Evolutionary conservation across 64 coral and sea anemone species (phyloP), one percentile per base, ranked within the genome.

Genomic region (Platygyra sinensis): DNA sequence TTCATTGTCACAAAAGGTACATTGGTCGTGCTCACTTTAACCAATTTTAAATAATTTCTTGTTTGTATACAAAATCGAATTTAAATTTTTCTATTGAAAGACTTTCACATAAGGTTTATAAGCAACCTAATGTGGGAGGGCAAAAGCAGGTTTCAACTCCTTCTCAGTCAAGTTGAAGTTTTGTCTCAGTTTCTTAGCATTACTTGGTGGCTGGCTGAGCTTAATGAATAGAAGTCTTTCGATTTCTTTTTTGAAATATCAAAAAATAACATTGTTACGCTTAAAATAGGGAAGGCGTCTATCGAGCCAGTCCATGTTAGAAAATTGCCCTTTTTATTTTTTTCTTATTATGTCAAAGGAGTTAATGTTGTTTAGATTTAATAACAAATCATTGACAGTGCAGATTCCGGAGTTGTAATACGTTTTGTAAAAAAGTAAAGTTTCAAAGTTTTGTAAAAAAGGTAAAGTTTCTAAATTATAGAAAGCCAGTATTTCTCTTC

Each of bases 71-170:
- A 87, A 20, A 30, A 73, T 87, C 6, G 29, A 73, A 74, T 87
- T 75, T 13, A 87, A 33, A 74, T 75, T 59, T 74, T 87, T 75
- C 16, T 60, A 74, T 75, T 87, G 86, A 59, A 87, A 87, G 28
- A 39, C 65, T 87, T 27, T 67, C 3, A 73, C 30, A 86, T 73
- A 72, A 28, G 83, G 60, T 74, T 87, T 39, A 13, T 13, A 49
- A 10, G 22, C 60, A 12, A 65, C 8, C 4, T 55, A 20, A 57
- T 73, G 72, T 4, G 86, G 86, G 19, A 51, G 51, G 39, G 16
- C 8, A 11, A 75, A 87, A 25, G 30, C 72, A 28, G 30, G 25
- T 87, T 75, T 74, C 50, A 57, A 54, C 29, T 87, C 38, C 12
- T 87, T 42, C 0, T 87, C 69, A 32, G 63, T 73, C 19, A 87